Evolutionary conservation across 2,113 vertebrate genomes (phyloP), one percentile per base, ranked within the genome.

Genomic region (Microtus richardsoni): DNA sequence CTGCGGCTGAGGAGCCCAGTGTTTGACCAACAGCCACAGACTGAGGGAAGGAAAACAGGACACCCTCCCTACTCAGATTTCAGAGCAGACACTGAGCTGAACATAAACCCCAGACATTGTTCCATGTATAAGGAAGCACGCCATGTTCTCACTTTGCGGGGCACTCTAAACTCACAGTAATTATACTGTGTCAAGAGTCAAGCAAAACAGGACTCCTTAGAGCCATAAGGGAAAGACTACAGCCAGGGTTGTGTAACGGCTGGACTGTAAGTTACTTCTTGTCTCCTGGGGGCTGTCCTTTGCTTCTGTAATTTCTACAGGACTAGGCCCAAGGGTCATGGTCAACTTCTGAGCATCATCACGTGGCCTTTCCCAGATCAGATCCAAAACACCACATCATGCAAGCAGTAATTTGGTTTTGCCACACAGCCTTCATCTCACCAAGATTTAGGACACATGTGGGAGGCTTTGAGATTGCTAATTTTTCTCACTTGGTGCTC

Each of bases 381-480:
- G 88, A 22, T 21, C 66, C 58, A 14, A 64, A 64, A 5, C 3
- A n/a, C 60, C 22, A 13, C 39, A 64, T 12, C 71, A 52, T 54
- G 36, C 39, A 91, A 58, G 89, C 75, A 82, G 85, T 47, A 70
- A 80, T 92, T 90, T 88, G 75, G 93, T 77, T 95, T 91, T 89
- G 47, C 94, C 66, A 91, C 54, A 78, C 9, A 93, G 54, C 52
- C 58, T 88, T 28, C 88, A 82, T 85, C 85, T 21, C 36, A 95
- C 88, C 71, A 90, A 96, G 93, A 96, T 93, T 91, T 90, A 97
- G 96, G 91, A 92, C 88, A 96, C 58, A 52, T 62, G 88, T 96
- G 68, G 97, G 95, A 95, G 89, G 89, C 94, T 88, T 75, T 77
- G 75, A 60, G 66, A 5, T 52, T 83, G 96, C 91, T 88, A 84